Evolutionary conservation across 2,888 invertebrate genomes (phyloP).

Genomic region (Drosophila monieri): DNA sequence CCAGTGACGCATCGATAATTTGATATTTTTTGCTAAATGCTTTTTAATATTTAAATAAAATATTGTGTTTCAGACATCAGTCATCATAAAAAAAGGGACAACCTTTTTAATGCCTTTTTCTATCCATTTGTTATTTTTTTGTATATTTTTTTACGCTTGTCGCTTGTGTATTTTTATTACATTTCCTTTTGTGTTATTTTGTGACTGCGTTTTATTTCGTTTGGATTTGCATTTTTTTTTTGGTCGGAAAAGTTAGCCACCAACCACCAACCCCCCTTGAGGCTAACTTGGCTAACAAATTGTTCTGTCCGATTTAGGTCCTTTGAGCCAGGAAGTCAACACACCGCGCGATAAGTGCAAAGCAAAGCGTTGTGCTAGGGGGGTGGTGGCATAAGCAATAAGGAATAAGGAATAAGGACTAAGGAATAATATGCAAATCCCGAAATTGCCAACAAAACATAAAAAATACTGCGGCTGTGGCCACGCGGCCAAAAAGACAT

Average conservation of each 20-base stretch:
- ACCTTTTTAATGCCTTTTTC: conserved; percentile 7
- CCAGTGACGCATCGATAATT: conserved; percentile 22
- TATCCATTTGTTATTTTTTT: conserved; percentile 24
- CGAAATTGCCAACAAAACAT: conserved; percentile 68
- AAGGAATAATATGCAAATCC: conserved; percentile 51
- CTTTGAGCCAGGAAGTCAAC: conserved; percentile 52
- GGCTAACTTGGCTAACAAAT: conserved; percentile 59
- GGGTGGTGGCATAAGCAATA: too few species aligned
- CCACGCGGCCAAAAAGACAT: conserved; percentile 43
- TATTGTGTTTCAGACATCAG: conserved; percentile 27
- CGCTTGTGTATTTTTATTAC: conserved; percentile 24
- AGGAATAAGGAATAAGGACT: too few species aligned
- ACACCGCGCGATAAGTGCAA: conserved; percentile 53
- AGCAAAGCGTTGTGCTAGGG: conserved; percentile 20
- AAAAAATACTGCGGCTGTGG: conserved; percentile 55
- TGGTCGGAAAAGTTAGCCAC: too few species aligned
- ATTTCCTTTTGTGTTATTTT: conserved; percentile 39
- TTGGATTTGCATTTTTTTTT: conserved; percentile 64
- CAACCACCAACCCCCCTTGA: neutral
- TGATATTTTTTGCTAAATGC: conserved; percentile 53
- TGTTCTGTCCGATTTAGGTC: conserved; percentile 47
- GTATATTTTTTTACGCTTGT: conserved; percentile 29
- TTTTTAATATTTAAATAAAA: conserved; percentile 28
- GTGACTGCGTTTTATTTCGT: conserved; percentile 47
- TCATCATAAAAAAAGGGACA: neutral